Evolutionary conservation across 2,797 vertebrate genomes (phyloP).

Genomic region (Jordanella pulchra): DNA sequence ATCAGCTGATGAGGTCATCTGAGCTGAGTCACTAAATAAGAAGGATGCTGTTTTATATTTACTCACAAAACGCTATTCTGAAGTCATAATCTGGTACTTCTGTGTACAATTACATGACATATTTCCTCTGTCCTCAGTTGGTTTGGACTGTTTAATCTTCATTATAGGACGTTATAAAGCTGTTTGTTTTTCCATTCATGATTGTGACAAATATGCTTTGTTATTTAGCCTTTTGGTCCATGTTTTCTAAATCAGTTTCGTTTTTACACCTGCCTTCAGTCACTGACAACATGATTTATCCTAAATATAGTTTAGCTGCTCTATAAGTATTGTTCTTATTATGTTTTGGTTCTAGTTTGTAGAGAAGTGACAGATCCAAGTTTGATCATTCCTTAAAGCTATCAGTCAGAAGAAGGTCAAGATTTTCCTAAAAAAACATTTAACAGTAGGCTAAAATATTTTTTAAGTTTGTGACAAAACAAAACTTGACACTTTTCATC

Average conservation of each 20-base stretch:
- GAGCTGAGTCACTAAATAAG: slow-evolving; percentile 13
- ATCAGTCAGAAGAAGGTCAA: not conserved
- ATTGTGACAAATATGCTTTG: not conserved
- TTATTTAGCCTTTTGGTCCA: no score
- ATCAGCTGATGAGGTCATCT: not conserved
- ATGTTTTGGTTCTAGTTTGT: no score
- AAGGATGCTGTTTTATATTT: not conserved
- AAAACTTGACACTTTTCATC: not conserved
- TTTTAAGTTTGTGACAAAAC: not conserved
- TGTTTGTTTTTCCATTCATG: not conserved
- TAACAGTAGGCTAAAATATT: not conserved
- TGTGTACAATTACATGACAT: not conserved
- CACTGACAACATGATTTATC: not conserved
- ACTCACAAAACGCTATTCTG: not conserved
- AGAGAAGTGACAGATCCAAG: not conserved
- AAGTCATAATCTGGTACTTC: not conserved
- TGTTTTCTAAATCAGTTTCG: not conserved
- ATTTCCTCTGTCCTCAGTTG: not conserved
- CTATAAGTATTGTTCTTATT: no score
- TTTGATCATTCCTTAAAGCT: not conserved
- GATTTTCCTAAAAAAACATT: not conserved
- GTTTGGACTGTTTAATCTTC: no score
- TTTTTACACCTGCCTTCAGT: not conserved
- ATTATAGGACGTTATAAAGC: no score
- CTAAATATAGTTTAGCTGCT: not conserved